Evolutionary conservation across 30 jellyfish, hydroid and myxozoan species (phyloP), one percentile per base, ranked within the genome.

Genomic region (Catostylus mosaicus): DNA sequence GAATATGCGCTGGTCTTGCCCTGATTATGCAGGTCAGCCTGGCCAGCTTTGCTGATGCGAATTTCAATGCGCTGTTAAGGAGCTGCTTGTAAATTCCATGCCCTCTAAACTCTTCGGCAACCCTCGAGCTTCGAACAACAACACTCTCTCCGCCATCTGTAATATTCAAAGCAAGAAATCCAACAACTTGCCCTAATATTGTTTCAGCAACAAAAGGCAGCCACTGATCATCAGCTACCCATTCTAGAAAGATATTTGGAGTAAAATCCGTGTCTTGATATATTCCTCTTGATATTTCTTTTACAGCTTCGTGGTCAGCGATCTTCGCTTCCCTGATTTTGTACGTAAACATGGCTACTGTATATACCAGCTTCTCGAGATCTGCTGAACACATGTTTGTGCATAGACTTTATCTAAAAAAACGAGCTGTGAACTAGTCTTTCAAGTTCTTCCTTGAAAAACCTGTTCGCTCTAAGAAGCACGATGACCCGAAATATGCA

Each of bases 31-130:
- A 76, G 24, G 35, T 57, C 27, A 76, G 50, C 19, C 26, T 43
- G 6, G 63, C 0, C 32, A 76, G 48, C 43, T 24, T 76, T 33
- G 61, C 65, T 24, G 18, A 29, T 0, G 88, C 88, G 12, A 34
- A 30, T 76, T 29, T 57, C 46, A 80, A 32, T 8, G 91, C 75
- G 33, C 29, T 35, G 36, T 80, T 68, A 23, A 80, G 51, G 71
- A 80, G 32, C 35, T 26, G 62, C 54, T 67, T 80, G 62, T 80
- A 80, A 29, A 80, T 51, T 1, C 91, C 91, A 3, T 65, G 22
- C n/a, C 91, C 91, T 20, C 91, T 66, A 29, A 45, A 47, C 65
- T 67, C 77, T 51, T 66, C 91, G 1, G 91, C 91, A 16, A 80
- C 78, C 33, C 91, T 33, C 36, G 91, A 66, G 59, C 91, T 66